Conservation (phyloP, 2,888 invertebrate species). For the Caenorhabditis japonica region DNA sequence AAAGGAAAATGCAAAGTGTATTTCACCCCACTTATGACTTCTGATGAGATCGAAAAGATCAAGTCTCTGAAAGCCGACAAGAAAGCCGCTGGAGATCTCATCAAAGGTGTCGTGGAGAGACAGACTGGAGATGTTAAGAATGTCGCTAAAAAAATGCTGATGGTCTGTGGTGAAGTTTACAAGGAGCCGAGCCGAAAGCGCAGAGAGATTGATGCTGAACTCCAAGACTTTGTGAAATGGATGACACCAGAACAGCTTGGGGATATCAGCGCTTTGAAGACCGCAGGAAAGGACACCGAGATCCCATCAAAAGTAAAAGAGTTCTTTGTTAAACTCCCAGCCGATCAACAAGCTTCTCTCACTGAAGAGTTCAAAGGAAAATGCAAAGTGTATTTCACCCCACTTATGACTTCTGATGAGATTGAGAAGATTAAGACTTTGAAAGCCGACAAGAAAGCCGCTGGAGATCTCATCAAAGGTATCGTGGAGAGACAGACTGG, state of each 20-base stretch:
- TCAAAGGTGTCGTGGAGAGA: slow-evolving; percentile 45
- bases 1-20: slow-evolving; percentile 59
- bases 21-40: slow-evolving; percentile 31
- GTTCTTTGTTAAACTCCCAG: slow-evolving; percentile 22
- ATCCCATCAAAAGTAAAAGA: slow-evolving; percentile 27
- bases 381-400: slow-evolving; percentile 34
- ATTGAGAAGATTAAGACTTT: slow-evolving; percentile 47
- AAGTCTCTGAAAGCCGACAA: slow-evolving; percentile 51
- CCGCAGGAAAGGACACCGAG: slow-evolving; percentile 26
- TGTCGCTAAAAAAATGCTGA: slow-evolving; percentile 43
- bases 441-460: slow-evolving; percentile 38
- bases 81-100: slow-evolving; percentile 35
- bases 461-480: slow-evolving; percentile 22
- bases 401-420: slow-evolving; percentile 37
- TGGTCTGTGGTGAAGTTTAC: slow-evolving; percentile 35
- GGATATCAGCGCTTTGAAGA: slow-evolving; percentile 18
- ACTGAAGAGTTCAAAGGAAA: slow-evolving; percentile 31
- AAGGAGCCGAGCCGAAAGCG: slow-evolving; percentile 7
- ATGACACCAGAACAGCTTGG: too few relatives aligned
- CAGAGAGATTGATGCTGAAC: not conserved
- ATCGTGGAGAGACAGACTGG: slow-evolving; percentile 27
- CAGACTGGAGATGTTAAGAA: slow-evolving; percentile 50
- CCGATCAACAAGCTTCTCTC: slow-evolving; percentile 14
- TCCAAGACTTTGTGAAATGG: too few relatives aligned
- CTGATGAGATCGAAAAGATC: slow-evolving; percentile 48